Evolutionary conservation across 2,797 vertebrate species (phyloP), one percentile per base, ranked within the genome.

Genomic region (Yasuhikotakia modesta): DNA sequence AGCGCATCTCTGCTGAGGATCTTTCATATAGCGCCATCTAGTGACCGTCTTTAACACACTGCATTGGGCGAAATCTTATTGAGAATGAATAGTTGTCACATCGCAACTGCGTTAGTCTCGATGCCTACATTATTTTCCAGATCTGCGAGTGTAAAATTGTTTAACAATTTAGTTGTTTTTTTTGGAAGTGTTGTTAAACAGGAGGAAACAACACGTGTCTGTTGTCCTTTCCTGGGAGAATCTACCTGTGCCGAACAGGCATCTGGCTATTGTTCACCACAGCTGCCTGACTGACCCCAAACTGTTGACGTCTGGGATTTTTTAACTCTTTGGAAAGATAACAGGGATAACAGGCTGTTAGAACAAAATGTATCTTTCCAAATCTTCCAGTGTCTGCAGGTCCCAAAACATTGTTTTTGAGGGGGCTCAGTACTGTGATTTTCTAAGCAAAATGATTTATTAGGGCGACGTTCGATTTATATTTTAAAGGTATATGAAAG

Each of bases 231-330:
- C 84, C 87, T 84, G 74, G 81, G 83, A 86, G 84, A 79, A 84
- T 87, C 79, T 83, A 83, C 83, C 84, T 87, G 86, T 82, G 80
- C 79, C 80, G 79, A 70, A 71, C 74, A n/a, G 81, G 84, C 88
- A 89, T 92, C 90, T 90, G 89, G 88, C 82, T 87, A 86, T 81
- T 89, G 87, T 92, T 91, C 89, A 85, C 77, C 81, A 83, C 76
- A 84, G 83, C 85, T 83, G 78, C 81, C 83, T 82, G 55, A 66
- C 81, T 86, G 85, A 87, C 76, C 48, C 82, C 46, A 78, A 81
- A 39, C 79, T 84, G 76, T 75, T 57, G 55, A 70, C 48, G 71
- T 74, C 65, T 21, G 68, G 65, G 67, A 67, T 75, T 35, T 71
- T 78, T 78, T n/a, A 52, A 76, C 69, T 60, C 27, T 79, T 74